Evolutionary conservation across 2,113 vertebrate species (phyloP).

Genomic region (Malurus alboscapulatus): DNA sequence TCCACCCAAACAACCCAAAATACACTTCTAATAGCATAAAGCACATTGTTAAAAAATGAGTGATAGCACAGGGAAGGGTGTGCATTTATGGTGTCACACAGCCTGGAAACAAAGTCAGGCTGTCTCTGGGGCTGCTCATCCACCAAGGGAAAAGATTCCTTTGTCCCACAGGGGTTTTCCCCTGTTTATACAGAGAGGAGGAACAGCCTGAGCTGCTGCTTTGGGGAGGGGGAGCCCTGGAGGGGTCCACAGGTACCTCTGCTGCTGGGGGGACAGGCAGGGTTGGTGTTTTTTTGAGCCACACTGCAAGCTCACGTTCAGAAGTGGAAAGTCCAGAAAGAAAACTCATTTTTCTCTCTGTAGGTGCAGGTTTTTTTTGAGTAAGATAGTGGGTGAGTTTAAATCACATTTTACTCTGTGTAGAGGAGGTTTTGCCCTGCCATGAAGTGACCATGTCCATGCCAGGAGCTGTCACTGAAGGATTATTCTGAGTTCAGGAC

Average conservation of each 20-base stretch:
- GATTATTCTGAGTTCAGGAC: neutral
- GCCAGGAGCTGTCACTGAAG: rapidly evolving
- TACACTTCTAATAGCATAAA: conserved; percentile 13
- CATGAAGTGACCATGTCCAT: neutral
- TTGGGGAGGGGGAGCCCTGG: neutral
- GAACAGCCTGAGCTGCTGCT: neutral
- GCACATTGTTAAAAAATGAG: conserved; percentile 18
- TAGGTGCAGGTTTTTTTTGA: neutral
- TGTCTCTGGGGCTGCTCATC: neutral
- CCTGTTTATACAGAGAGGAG: neutral
- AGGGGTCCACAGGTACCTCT: neutral
- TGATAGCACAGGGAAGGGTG: neutral
- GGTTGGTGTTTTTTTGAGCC: neutral
- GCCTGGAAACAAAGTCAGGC: neutral
- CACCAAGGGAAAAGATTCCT: neutral
- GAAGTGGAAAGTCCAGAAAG: neutral
- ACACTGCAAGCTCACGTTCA: rapidly evolving
- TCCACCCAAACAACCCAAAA: conserved; percentile 37
- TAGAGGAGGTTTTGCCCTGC: neutral
- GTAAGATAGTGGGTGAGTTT: neutral
- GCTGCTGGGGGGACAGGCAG: too few relatives aligned
- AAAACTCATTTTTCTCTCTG: neutral
- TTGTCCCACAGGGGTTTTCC: neutral
- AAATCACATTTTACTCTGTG: neutral
- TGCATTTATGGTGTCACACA: neutral